phyloP scores from a whole-genome alignment of 92 coral and sea anemone genomes.

The Paramuricea clavata region DNA sequence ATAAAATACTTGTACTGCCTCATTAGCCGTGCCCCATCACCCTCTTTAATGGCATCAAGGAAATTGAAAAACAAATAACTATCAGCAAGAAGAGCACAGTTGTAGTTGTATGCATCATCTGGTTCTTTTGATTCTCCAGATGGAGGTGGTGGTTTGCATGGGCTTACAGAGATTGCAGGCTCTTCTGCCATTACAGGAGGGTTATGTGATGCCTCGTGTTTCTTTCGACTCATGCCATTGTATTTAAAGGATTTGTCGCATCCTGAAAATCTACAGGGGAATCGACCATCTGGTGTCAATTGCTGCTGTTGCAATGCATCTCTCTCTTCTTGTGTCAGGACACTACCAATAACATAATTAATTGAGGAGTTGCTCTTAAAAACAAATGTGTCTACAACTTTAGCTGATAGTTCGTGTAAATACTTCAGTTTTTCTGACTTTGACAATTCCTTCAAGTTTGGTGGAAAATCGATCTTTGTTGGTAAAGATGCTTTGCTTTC shows the following conservation, averaged over 20 bases:
- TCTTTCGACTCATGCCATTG: constrained; percentile 70
- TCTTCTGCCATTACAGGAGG: constrained; percentile 68
- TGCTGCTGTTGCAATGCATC: constrained; percentile 48
- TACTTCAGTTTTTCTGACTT: constrained; percentile 60
- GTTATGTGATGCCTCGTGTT: constrained; percentile 64
- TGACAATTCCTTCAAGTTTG: constrained; percentile 19
- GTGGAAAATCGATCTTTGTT: constrained; percentile 53
- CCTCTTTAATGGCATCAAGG: constrained; percentile 64
- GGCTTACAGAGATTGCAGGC: constrained; percentile 11
- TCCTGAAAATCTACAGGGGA: constrained; percentile 72
- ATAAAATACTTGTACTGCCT: constrained; percentile 61
- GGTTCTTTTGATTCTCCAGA: constrained; percentile 7
- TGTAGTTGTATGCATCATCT: constrained; percentile 72
- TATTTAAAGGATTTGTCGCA: constrained; percentile 70
- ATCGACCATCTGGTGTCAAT: constrained; percentile 71
- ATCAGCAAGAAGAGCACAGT: constrained; percentile 60
- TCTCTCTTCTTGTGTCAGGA: constrained; percentile 62
- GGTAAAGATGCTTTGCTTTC: constrained; percentile 60
- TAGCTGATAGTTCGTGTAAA: constrained; percentile 46
- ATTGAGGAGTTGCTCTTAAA: constrained; percentile 37
- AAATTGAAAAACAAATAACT: constrained; percentile 63
- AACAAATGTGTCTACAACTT: constrained; percentile 63
- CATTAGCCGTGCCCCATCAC: constrained; percentile 63
- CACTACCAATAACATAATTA: constrained; percentile 44
- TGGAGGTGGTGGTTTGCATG: constrained; percentile 21